These are phyloP conservation scores for Craseonycteris thonglongyai DNA, from an alignment of 2,113 vertebrate genomes.

Conservation along the genomic window DNA sequence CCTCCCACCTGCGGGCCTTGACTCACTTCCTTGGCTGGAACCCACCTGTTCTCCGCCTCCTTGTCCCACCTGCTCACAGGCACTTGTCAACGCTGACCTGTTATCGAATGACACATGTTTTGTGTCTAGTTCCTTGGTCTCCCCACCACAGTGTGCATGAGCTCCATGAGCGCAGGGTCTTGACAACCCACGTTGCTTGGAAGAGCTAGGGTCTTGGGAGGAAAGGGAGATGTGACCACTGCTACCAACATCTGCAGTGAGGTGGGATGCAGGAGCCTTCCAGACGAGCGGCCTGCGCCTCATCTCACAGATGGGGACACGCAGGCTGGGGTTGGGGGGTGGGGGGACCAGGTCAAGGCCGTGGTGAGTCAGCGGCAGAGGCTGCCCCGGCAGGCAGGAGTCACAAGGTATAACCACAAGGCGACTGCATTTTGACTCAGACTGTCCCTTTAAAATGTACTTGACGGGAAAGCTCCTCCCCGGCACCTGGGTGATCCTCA, in stretches of 20 bases:
- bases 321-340: neutral
- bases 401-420: accelerated
- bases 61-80: neutral
- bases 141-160: accelerated
- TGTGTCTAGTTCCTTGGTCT: neutral
- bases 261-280: neutral
- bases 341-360: neutral
- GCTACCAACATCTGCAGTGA: neutral
- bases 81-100: accelerated
- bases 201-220: neutral
- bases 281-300: accelerated
- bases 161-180: too few relatives aligned
- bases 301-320: neutral
- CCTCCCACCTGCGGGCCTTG: neutral
- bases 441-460: neutral
- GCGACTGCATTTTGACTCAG: neutral
- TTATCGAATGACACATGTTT: accelerated
- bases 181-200: accelerated
- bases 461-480: neutral
- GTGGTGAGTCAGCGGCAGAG: accelerated
- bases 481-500: too few relatives aligned
- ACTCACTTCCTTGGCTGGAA: neutral
- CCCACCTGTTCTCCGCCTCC: accelerated
- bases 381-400: accelerated
- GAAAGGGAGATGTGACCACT: too few relatives aligned